phyloP scores from a whole-genome alignment of 2,888 invertebrate genomes.

The Sarcophaga variegata region DNA sequence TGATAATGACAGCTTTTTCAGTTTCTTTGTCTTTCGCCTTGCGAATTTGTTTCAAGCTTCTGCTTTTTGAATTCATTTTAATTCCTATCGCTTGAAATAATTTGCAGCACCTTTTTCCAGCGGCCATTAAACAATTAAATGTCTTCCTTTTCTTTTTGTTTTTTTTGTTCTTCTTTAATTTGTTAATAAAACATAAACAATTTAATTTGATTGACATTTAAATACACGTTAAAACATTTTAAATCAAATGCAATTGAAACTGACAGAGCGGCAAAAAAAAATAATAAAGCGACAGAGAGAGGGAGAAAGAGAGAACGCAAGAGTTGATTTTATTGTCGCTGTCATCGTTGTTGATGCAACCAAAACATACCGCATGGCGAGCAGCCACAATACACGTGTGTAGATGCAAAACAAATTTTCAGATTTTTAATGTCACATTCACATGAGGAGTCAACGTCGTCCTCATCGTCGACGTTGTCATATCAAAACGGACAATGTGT shows the following conservation, averaged over 20 bases:
- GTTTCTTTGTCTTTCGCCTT: too few species aligned
- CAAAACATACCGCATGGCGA: slow-evolving; percentile 57
- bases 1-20: too few species aligned
- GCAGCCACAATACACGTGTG: slow-evolving; percentile 55
- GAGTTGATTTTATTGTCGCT: background rate
- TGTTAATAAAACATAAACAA: slow-evolving; percentile 49
- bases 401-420: slow-evolving; percentile 30
- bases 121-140: too few species aligned
- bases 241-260: slow-evolving; percentile 62
- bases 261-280: slow-evolving; percentile 25
- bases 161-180: background rate
- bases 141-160: too few species aligned
- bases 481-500: background rate
- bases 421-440: slow-evolving; percentile 55
- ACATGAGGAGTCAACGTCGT: background rate
- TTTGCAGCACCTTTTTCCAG: too few species aligned
- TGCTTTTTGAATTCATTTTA: too few species aligned
- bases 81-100: too few species aligned
- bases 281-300: background rate
- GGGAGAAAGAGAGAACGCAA: background rate
- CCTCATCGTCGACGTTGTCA: background rate
- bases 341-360: slow-evolving; percentile 11
- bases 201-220: slow-evolving; percentile 61
- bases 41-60: too few species aligned
- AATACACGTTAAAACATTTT: slow-evolving; percentile 46